Evolutionary conservation across 2,888 invertebrate species (phyloP), one percentile per base, ranked within the genome.

Genomic region (Pegoplata infirma): DNA sequence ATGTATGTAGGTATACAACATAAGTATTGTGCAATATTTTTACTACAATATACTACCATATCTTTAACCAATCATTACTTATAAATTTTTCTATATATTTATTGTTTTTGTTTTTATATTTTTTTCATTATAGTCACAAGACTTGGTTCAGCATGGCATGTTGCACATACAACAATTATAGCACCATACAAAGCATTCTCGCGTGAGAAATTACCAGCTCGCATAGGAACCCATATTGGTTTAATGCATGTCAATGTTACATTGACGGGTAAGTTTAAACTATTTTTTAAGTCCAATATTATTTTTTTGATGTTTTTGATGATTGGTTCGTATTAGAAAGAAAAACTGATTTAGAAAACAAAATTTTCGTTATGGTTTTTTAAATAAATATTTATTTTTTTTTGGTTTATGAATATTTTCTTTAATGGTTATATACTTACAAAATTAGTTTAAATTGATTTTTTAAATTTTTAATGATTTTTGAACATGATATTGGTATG

Each of bases 171-270:
- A 19, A 93, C 94, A 44, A 94, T 97, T 84, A 92, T 94, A 84
- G 95, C 96, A 84, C 94, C 96, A 72, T 98, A 97, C 91, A 93
- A 95, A 86, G 97, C 97, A 82, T 98, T 97, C 91, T 96, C 97
- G 82, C 91, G 94, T 82, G 96, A 97, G 89, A 94, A 95, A 87
- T 91, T 98, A 82, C 92, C 94, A 85, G 98, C 97, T 84, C 93
- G 95, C 90, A 93, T 99, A 82, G 97, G 97, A 40, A 95, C 98
- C 75, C 95, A 95, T 89, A 95, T 99, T 83, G 98, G 98, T 69
- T 92, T 99, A 80, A 95, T 94, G 87, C 96, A 97, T 90, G 96
- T 98, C 90, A 99, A 99, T 91, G 96, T 99, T 85, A 98, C 98
- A 66, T 93, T 98, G 83, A 93, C 93, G 90, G 96, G 98, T 97